Evolutionary conservation across 2,888 invertebrate genomes (phyloP).

Genomic region (Synergus laeviventris): DNA sequence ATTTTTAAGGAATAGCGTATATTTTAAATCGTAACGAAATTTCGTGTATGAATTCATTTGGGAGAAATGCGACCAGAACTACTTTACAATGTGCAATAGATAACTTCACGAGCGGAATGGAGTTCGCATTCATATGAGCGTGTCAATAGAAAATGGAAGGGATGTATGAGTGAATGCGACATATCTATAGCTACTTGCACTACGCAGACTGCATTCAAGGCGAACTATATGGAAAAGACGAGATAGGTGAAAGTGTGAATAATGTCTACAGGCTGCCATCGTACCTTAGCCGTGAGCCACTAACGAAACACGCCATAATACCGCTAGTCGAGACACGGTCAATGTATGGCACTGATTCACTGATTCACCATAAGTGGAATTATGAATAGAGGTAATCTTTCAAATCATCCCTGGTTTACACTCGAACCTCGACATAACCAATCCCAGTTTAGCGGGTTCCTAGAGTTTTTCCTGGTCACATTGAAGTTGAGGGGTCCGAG

Average conservation of each 20-base stretch:
- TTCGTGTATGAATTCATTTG: neutral
- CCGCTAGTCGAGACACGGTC: slow-evolving; percentile 7
- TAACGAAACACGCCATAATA: neutral
- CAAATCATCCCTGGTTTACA: neutral
- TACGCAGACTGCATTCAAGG: slow-evolving; percentile 49
- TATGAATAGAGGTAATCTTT: slow-evolving; percentile 2
- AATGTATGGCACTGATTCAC: slow-evolving; percentile 24
- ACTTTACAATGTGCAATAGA: slow-evolving; percentile 10
- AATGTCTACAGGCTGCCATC: slow-evolving; percentile 55
- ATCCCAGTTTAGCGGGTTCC: too few species aligned
- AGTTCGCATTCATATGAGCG: slow-evolving; percentile 36
- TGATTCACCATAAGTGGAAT: neutral
- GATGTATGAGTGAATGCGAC: slow-evolving; percentile 4
- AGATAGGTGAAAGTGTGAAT: slow-evolving; percentile 64
- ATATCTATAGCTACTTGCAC: slow-evolving; percentile 25
- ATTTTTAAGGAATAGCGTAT: neutral
- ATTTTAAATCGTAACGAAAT: neutral
- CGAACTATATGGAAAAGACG: slow-evolving; percentile 63
- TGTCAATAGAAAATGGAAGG: slow-evolving; percentile 34
- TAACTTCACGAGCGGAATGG: slow-evolving; percentile 10
- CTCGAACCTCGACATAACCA: too few species aligned
- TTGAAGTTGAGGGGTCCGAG: too few species aligned
- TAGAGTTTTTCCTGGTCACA: too few species aligned
- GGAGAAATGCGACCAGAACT: neutral
- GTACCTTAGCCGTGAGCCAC: slow-evolving; percentile 48